Evolutionary conservation across 1,140 invertebrate genomes (phyloP).

Genomic region (Samia ricini): DNA sequence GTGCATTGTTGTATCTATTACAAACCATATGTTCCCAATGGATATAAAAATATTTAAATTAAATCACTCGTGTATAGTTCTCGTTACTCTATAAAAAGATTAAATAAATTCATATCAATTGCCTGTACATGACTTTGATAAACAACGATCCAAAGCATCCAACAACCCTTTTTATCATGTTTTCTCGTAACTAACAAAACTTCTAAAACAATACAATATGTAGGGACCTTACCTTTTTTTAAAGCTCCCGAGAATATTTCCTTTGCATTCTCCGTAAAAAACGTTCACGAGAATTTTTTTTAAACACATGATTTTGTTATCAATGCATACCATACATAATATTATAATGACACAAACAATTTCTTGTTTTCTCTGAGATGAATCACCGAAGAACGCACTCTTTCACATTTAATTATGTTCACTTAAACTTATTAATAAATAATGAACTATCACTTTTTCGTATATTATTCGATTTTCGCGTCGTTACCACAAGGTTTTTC

Average conservation of each 20-base stretch:
- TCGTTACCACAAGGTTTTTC: constrained; percentile 39
- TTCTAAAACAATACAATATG: background rate
- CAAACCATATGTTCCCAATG: no score
- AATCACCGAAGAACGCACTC: constrained; percentile 68
- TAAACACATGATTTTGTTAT: constrained; percentile 44
- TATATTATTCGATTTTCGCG: constrained; percentile 33
- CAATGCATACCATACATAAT: constrained; percentile 37
- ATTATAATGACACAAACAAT: constrained; percentile 50
- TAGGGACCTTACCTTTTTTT: constrained; percentile 35
- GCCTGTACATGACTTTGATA: background rate
- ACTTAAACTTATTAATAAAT: constrained; percentile 33
- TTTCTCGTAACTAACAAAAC: background rate
- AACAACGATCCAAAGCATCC: background rate
- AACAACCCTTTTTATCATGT: background rate
- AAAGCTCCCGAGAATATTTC: constrained; percentile 19
- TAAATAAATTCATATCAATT: background rate
- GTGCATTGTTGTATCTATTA: background rate
- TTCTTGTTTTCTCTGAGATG: constrained; percentile 63
- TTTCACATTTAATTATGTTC: constrained; percentile 41
- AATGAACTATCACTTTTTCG: constrained; percentile 35
- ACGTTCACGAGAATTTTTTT: constrained; percentile 42
- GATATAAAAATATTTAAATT: background rate
- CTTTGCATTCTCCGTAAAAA: constrained; percentile 24
- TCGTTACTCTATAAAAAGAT: background rate
- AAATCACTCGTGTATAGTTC: background rate